These are phyloP conservation scores for Girardinus metallicus DNA, from an alignment of 2,797 vertebrate species.

Conservation along the genomic window DNA sequence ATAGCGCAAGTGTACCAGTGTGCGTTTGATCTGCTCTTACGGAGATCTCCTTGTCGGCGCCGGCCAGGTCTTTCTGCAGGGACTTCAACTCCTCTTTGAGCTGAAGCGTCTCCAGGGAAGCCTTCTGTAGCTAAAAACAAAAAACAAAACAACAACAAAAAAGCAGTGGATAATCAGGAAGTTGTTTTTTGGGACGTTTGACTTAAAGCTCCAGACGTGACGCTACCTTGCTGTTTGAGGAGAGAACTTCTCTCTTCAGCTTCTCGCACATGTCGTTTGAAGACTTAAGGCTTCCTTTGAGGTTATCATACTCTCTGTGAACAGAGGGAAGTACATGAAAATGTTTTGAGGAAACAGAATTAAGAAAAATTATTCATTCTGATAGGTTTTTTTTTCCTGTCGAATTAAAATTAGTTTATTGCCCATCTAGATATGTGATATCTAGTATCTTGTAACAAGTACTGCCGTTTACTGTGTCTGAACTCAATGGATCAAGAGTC, in stretches of 20 bases:
- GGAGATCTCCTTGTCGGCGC: conserved; percentile 90
- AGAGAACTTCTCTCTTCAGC: conserved; percentile 89
- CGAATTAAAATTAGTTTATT: background rate
- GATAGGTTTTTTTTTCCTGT: background rate
- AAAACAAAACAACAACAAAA: conserved; percentile 27
- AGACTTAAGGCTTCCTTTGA: conserved; percentile 87
- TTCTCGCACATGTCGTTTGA: conserved; percentile 91
- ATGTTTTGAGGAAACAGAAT: background rate
- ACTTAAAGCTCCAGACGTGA: background rate
- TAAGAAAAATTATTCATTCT: background rate
- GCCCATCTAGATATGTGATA: too few relatives aligned
- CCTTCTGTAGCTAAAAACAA: conserved; percentile 85
- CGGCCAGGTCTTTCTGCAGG: conserved; percentile 88
- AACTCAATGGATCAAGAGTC: background rate
- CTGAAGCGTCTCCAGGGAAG: conserved; percentile 78
- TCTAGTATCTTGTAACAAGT: background rate
- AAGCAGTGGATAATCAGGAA: rapidly evolving
- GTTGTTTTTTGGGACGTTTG: background rate
- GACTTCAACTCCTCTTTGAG: conserved; percentile 86
- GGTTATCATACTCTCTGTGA: conserved; percentile 92
- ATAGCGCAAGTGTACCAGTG: background rate
- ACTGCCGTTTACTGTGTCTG: background rate
- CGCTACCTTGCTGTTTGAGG: conserved; percentile 88
- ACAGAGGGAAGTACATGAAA: background rate
- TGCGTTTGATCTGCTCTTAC: conserved; percentile 68